phyloP scores from a whole-genome alignment of 2,797 vertebrate species.

The Paramormyrops hopkinsi region DNA sequence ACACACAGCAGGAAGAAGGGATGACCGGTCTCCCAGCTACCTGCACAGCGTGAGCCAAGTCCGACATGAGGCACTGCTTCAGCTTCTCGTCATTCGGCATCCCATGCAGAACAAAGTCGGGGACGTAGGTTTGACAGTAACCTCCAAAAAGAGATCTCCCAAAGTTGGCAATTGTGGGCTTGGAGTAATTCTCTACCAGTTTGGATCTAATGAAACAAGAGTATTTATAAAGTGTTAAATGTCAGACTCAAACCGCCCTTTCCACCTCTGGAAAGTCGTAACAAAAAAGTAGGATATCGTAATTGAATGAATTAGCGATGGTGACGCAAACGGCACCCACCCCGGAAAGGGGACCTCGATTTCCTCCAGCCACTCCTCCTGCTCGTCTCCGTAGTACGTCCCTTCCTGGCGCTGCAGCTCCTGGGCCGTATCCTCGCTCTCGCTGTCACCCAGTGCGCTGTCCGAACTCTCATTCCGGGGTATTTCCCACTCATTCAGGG shows the following conservation, averaged over 20 bases:
- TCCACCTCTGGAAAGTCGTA: background rate
- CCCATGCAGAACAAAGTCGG: slow-evolving; percentile 96
- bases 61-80: slow-evolving; percentile 79
- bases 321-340: slow-evolving; percentile 49
- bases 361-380: slow-evolving; percentile 91
- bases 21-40: slow-evolving; percentile 47
- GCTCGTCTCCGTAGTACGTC: slow-evolving; percentile 67
- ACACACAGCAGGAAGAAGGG: background rate
- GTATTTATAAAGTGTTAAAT: background rate
- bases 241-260: background rate
- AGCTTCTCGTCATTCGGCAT: slow-evolving; percentile 86
- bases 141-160: slow-evolving; percentile 93
- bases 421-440: slow-evolving; percentile 80
- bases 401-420: slow-evolving; percentile 56
- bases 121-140: slow-evolving; percentile 91
- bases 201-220: slow-evolving; percentile 68
- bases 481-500: slow-evolving; percentile 88
- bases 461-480: slow-evolving; percentile 98
- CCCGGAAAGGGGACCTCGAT: slow-evolving; percentile 87
- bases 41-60: slow-evolving; percentile 92
- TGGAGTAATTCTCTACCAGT: slow-evolving; percentile 86
- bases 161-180: slow-evolving; percentile 92
- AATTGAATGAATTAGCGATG: background rate
- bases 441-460: slow-evolving; percentile 96
- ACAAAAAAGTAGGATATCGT: background rate